Evolutionary conservation across 2,888 invertebrate genomes (phyloP), one percentile per base, ranked within the genome.

Genomic region (Calameuta idolon): DNA sequence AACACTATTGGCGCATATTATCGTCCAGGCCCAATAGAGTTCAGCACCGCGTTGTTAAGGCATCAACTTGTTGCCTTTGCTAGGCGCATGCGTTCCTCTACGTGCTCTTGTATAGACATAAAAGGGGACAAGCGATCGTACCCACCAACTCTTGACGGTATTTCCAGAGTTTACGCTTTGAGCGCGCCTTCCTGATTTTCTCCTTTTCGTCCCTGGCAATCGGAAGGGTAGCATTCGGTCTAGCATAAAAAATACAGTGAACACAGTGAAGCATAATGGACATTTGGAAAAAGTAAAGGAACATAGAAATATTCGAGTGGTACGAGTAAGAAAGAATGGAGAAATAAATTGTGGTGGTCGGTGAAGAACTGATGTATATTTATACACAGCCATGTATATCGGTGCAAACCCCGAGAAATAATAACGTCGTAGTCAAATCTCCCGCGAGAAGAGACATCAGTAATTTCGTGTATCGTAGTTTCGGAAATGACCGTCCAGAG

Each of bases 11-110:
- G 40, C 68, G 55, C 34, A 31, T 37, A 75, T 74, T 80, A 77
- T 77, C 73, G 37, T 73, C 31, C 37, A n/a, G 40, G 73, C 34
- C 76, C 81, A 76, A 69, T 71, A 80, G 80, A 79, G 80, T 30
- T 69, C 79, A 79, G 83, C 81, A 81, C 82, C 79, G 83, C 84
- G 80, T 83, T 82, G 82, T 71, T 33, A 30, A 71, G 71, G 79
- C 85, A 79, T 80, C 85, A 84, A 87, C 87, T 87, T 87, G 87
- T 87, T 87, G 87, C 86, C 83, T 79, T 69, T 69, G 15, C 34
- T 77, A 40, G 31, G 85, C 86, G 86, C 86, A 86, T 87, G 85
- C 87, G 86, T 84, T 82, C 78, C 75, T 31, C 73, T 23, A 2
- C 55, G 9, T 55, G 23, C 55, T 23, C 2, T 23, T 23, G 55